Evolutionary conservation across 2,797 vertebrate genomes (phyloP).

Genomic region (Apogon talboti): DNA sequence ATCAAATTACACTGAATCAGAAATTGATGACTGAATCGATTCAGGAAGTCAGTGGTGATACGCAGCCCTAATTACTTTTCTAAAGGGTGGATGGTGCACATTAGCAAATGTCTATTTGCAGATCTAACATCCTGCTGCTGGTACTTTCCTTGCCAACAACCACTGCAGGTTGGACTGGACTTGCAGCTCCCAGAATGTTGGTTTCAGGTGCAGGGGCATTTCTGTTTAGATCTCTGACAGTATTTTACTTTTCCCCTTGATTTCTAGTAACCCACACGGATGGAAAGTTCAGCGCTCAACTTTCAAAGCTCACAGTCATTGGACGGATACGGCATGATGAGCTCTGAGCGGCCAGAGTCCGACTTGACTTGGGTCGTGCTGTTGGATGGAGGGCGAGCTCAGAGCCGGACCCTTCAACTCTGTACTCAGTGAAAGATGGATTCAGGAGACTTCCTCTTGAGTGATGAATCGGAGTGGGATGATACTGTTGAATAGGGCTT

Average conservation of each 20-base stretch:
- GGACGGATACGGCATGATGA: constrained; percentile 86
- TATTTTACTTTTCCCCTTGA: constrained; percentile 43
- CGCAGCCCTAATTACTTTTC: not conserved
- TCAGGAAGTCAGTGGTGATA: too few relatives aligned
- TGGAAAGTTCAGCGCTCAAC: constrained; percentile 91
- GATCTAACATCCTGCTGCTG: constrained; percentile 13
- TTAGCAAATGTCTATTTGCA: not conserved
- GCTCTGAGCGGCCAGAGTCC: constrained; percentile 81
- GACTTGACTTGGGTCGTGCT: constrained; percentile 18
- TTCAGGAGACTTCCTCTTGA: constrained; percentile 21
- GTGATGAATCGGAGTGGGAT: constrained; percentile 37
- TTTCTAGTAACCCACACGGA: constrained; percentile 89
- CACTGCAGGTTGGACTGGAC: constrained; percentile 12
- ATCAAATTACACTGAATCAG: too few relatives aligned
- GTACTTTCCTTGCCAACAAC: constrained; percentile 13
- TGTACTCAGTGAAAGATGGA: constrained; percentile 40
- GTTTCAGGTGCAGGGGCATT: constrained; percentile 25
- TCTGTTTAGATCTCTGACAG: constrained; percentile 13
- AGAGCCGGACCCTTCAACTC: constrained; percentile 33
- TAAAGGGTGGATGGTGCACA: not conserved
- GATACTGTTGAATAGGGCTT: constrained; percentile 15
- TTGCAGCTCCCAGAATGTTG: constrained; percentile 31
- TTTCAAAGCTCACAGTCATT: constrained; percentile 90
- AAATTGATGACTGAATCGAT: too few relatives aligned
- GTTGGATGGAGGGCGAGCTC: constrained; percentile 41